Evolutionary conservation across 2,797 vertebrate genomes (phyloP), one percentile per base, ranked within the genome.

Genomic region (Acanthornis magna): DNA sequence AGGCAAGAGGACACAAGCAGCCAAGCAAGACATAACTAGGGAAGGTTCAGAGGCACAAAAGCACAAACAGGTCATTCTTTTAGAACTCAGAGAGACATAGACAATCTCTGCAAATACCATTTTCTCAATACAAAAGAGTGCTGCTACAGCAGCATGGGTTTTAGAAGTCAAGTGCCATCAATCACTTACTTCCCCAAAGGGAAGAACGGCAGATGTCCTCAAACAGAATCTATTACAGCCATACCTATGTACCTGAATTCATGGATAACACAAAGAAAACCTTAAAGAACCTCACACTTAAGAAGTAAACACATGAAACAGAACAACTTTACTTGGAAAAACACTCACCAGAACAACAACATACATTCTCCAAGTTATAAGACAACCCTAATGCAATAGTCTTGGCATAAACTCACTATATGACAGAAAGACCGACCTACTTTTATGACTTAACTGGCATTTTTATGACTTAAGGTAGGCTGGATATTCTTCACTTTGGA

Each of bases 201-300:
- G 23, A 80, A 68, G 19, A 70, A 60, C 8, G 81, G 13, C 38
- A 34, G 16, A 51, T 8, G 29, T 22, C 19, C 34, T 47, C 51
- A 58, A 9, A 30, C 0, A 82, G n/a, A 82, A 65, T 3, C 11
- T 42, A 77, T 63, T 5, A 54, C 0, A 0, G 55, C 43, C 36
- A 25, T 32, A 71, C 5, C 27, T 30, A 14, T 3, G 9, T 51
- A 55, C 30, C 23, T n/a, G 50, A 63, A 53, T 5, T 84, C 62
- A 58, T 1, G 3, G 40, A 16, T 82, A 50, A 91, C 12, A 65
- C 8, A 67, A 68, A 68, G 58, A 78, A 92, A 87, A 71, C 2
- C 11, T 72, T 51, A 65, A 1, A 85, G 61, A 93, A 82, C 21
- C 22, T 43, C 38, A 76, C 3, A 43, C 11, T 32, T 60, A 14